A percentile compares a stretch with the other conserved stretches of the same genome.
Conservation (phyloP, 2,797 vertebrate genomes). For the Hafferia zeledoni region DNA sequence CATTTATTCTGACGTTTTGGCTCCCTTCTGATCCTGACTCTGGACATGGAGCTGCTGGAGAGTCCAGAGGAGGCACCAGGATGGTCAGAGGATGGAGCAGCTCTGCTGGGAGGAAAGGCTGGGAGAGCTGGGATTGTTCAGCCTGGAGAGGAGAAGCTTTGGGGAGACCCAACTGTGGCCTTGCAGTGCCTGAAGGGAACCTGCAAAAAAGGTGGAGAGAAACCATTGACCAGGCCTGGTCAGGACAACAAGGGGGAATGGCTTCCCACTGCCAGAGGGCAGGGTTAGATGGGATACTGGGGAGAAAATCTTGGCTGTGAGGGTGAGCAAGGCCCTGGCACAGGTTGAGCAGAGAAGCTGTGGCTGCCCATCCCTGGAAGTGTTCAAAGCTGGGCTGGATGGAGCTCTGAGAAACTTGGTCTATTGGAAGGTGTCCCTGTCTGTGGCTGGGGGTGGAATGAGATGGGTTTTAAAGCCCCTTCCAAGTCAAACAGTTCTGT, state of each 20-base stretch:
- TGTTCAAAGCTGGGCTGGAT: background rate
- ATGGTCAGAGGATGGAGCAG: background rate
- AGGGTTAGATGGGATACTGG: background rate
- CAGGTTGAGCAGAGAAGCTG: background rate
- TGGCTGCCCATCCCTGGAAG: background rate
- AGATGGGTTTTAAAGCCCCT: rapidly evolving
- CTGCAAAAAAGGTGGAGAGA: background rate
- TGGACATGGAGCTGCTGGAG: background rate
- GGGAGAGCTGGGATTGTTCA: background rate
- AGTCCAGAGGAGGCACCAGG: background rate
- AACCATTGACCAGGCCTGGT: background rate
- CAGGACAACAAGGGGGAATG: background rate
- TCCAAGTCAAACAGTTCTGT: background rate
- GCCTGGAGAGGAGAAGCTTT: background rate
- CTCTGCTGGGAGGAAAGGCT: background rate
- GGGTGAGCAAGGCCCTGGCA: background rate
- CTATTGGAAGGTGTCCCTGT: background rate
- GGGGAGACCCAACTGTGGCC: background rate
- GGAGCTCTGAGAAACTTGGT: background rate
- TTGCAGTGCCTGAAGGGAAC: background rate
- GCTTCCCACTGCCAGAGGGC: background rate
- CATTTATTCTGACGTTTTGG: background rate
- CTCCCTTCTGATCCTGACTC: background rate
- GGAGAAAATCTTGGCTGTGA: background rate
- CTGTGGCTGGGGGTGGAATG: background rate